Conservation (phyloP, 1,140 invertebrate genomes). For the Asobara japonica region DNA sequence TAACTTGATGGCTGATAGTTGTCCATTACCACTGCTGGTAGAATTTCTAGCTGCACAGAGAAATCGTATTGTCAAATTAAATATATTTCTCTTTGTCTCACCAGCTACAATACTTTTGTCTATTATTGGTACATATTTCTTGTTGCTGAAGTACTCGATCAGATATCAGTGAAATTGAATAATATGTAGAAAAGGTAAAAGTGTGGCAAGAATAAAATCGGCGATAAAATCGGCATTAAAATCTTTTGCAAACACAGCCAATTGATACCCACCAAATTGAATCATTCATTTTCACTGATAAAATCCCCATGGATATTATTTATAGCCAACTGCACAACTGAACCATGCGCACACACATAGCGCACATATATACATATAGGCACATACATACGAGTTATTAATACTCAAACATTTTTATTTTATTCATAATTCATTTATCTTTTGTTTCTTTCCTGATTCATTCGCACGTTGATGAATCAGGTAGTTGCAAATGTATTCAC, state of each 20-base stretch:
- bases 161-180: neutral
- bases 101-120: too few relatives aligned
- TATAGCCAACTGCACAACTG: slow-evolving; percentile 39
- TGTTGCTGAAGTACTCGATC: neutral
- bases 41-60: neutral
- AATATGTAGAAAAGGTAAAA: neutral
- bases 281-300: slow-evolving; percentile 56
- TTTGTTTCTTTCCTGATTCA: slow-evolving; percentile 52
- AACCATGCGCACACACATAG: neutral
- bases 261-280: slow-evolving; percentile 61
- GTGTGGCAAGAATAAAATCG: slow-evolving; percentile 7
- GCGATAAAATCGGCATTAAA: slow-evolving; percentile 21
- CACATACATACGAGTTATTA: neutral
- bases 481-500: slow-evolving; percentile 27
- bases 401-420: slow-evolving; percentile 4
- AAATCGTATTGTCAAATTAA: neutral
- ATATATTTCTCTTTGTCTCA: too few relatives aligned
- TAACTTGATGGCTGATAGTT: neutral
- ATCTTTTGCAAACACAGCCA: slow-evolving; percentile 40
- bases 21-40: slow-evolving; percentile 15
- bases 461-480: slow-evolving; percentile 64
- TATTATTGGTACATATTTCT: too few relatives aligned
- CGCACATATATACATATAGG: too few relatives aligned
- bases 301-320: slow-evolving; percentile 41
- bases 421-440: slow-evolving; percentile 34